phyloP scores from a whole-genome alignment of 2,888 invertebrate genomes.

The Microplitis manilae region DNA sequence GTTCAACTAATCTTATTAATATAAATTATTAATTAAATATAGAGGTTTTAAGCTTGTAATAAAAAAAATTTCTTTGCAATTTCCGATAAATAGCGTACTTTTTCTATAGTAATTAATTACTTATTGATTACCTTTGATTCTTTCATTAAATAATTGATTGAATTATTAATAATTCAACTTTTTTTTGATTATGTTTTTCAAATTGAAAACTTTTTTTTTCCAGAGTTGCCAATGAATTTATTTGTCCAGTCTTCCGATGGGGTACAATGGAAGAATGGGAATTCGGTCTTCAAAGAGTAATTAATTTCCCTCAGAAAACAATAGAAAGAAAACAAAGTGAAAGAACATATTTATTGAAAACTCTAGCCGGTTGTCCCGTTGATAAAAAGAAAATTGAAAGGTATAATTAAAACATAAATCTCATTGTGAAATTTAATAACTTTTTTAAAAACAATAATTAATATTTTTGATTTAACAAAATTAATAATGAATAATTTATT shows the following conservation, averaged over 20 bases:
- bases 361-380: slow-evolving; percentile 85
- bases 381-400: slow-evolving; percentile 79
- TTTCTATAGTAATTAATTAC: too few species aligned
- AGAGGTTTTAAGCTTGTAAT: too few species aligned
- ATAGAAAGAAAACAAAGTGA: slow-evolving; percentile 79
- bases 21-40: too few species aligned
- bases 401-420: slow-evolving; percentile 52
- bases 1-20: too few species aligned
- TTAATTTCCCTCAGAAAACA: slow-evolving; percentile 78
- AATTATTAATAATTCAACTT: background rate
- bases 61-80: too few species aligned
- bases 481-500: too few species aligned
- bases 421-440: background rate
- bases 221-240: slow-evolving; percentile 82
- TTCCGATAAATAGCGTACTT: too few species aligned
- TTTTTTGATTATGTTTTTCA: background rate
- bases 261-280: slow-evolving; percentile 87
- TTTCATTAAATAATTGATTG: too few species aligned
- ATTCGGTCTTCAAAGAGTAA: slow-evolving; percentile 83
- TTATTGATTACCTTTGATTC: too few species aligned
- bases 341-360: slow-evolving; percentile 83
- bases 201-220: slow-evolving; percentile 13
- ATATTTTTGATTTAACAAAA: too few species aligned
- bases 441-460: too few species aligned
- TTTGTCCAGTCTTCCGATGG: slow-evolving; percentile 88